phyloP scores from a whole-genome alignment of 2,797 vertebrate species.

The Pangasius macronema region DNA sequence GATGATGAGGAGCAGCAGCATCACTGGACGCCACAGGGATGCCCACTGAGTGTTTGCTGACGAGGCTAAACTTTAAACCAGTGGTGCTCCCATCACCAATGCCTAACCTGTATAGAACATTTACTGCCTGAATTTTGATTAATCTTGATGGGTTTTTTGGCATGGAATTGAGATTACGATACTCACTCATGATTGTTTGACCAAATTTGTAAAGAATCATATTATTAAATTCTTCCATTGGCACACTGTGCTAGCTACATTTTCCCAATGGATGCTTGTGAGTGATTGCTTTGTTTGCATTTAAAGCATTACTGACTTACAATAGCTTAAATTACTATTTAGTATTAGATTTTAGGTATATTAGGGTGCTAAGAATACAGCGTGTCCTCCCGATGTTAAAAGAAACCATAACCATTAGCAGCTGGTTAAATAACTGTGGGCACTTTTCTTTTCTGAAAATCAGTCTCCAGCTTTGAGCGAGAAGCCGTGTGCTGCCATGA shows the following conservation, averaged over 20 bases:
- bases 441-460: background rate
- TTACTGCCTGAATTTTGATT: background rate
- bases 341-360: background rate
- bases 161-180: background rate
- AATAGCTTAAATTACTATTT: background rate
- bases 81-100: constrained; percentile 5
- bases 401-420: background rate
- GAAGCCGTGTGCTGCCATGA: background rate
- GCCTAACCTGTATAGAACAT: background rate
- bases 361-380: background rate
- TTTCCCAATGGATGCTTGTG: background rate
- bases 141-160: background rate
- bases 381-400: background rate
- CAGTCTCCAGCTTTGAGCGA: background rate
- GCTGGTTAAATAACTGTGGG: background rate
- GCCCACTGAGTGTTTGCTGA: constrained; percentile 65
- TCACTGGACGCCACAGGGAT: constrained; percentile 32
- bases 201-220: background rate
- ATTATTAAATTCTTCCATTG: background rate
- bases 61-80: constrained; percentile 51
- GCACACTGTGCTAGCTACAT: background rate
- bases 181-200: background rate
- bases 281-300: background rate
- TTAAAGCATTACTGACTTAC: background rate
- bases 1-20: constrained; percentile 5